Evolutionary conservation across 2,113 vertebrate genomes (phyloP).

Genomic region (Toxotes jaculatrix): DNA sequence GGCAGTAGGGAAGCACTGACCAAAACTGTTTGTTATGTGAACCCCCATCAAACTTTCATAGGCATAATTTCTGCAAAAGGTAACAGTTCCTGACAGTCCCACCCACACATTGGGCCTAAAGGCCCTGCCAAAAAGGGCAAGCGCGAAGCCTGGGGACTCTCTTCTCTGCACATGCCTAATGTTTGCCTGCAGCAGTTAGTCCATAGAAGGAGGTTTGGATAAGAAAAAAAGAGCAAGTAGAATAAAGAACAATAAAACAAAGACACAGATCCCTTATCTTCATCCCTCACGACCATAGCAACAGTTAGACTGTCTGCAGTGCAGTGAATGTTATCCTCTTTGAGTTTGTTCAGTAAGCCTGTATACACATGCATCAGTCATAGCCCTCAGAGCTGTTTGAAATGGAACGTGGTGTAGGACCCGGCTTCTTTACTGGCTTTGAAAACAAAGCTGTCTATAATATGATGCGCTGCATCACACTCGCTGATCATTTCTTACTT

Average conservation of each 20-base stretch:
- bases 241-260: constrained; percentile 5
- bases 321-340: constrained; percentile 34
- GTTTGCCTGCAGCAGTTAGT: constrained; percentile 33
- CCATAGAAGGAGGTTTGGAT: constrained; percentile 3
- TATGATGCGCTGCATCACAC: not conserved
- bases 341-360: constrained; percentile 44
- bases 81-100: constrained; percentile 70
- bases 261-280: not conserved
- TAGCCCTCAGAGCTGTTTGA: constrained; percentile 14
- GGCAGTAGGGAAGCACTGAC: constrained; percentile 45
- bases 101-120: constrained; percentile 59
- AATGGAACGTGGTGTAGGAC: constrained; percentile 3
- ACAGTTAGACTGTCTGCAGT: constrained; percentile 35
- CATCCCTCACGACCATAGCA: constrained; percentile 16
- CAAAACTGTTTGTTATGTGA: constrained; percentile 61
- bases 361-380: constrained; percentile 48
- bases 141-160: constrained; percentile 38
- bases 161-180: constrained; percentile 18
- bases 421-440: constrained; percentile 32
- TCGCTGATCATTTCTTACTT: constrained; percentile 29
- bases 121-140: constrained; percentile 47
- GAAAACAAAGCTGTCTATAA: constrained; percentile 45
- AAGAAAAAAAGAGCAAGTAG: not conserved
- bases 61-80: constrained; percentile 53
- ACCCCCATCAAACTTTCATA: constrained; percentile 74